phyloP scores from a whole-genome alignment of 2,888 invertebrate species.

The Megalurothrips usitatus region DNA sequence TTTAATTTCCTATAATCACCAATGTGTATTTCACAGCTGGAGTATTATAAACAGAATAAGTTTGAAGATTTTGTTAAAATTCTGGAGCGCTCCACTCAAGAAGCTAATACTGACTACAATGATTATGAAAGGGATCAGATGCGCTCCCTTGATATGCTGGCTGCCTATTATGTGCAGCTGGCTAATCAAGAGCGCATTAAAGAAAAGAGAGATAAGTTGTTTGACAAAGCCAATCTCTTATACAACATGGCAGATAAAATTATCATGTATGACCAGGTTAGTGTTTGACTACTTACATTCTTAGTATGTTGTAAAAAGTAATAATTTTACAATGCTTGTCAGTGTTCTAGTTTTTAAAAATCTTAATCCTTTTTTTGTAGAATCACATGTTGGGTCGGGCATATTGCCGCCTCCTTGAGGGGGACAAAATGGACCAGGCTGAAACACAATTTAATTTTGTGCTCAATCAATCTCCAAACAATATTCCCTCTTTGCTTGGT shows the following conservation, averaged over 20 bases:
- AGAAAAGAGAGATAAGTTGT: conserved; percentile 88
- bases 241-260: conserved; percentile 99
- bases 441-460: conserved; percentile 99
- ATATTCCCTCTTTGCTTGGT: conserved; percentile 93
- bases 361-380: conserved; percentile 48
- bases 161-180: conserved; percentile 96
- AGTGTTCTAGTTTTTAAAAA: conserved; percentile 27
- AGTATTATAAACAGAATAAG: conserved; percentile 92
- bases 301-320: background rate
- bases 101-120: conserved; percentile 79
- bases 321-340: conserved; percentile 18
- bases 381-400: conserved; percentile 97
- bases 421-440: conserved; percentile 99
- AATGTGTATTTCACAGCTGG: conserved; percentile 62
- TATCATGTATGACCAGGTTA: conserved; percentile 97
- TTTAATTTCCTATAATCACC: background rate
- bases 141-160: conserved; percentile 95
- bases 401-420: conserved; percentile 96
- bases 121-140: conserved; percentile 97
- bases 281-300: background rate
- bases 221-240: conserved; percentile 93
- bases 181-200: conserved; percentile 93
- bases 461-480: conserved; percentile 88
- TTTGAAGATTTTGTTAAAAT: conserved; percentile 92
- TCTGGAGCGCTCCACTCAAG: conserved; percentile 78